These are phyloP conservation scores for Arremon aurantiirostris DNA, from an alignment of 2,797 vertebrate species.

Conservation along the genomic window DNA sequence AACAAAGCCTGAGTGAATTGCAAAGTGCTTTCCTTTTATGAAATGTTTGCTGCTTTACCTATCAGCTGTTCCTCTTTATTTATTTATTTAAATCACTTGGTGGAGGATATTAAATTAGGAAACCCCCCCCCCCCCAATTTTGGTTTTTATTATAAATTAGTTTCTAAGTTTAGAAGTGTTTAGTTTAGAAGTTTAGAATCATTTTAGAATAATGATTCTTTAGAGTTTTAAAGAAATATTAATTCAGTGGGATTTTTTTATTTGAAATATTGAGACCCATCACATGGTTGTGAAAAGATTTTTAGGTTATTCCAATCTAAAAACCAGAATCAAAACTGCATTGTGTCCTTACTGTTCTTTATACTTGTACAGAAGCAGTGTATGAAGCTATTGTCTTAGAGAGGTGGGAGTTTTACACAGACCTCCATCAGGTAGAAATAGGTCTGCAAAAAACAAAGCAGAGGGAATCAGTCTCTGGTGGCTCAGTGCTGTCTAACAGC, in stretches of 20 bases:
- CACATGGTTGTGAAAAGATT: not conserved
- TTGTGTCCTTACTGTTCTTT: not conserved
- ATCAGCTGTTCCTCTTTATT: not conserved
- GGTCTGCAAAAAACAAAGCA: not conserved
- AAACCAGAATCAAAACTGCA: not conserved
- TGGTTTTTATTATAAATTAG: not conserved
- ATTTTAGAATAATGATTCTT: not conserved
- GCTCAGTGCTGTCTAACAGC: not conserved
- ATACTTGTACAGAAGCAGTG: not conserved
- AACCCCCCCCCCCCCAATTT: not conserved
- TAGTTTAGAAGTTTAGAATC: too few relatives aligned
- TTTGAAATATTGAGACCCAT: not conserved
- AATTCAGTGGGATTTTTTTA: not conserved
- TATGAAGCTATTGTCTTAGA: not conserved
- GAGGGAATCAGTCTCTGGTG: not conserved
- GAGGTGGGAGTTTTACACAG: not conserved
- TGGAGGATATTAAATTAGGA: not conserved
- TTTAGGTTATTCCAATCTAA: not conserved
- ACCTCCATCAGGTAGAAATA: not conserved
- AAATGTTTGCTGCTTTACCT: not conserved
- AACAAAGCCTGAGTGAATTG: not conserved
- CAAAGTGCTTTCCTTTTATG: not conserved
- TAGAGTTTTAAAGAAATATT: not conserved
- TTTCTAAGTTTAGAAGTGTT: not conserved
- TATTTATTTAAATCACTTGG: not conserved